Evolutionary conservation across 2,113 vertebrate genomes (phyloP).

Genomic region (Pelecanoides urinatrix): DNA sequence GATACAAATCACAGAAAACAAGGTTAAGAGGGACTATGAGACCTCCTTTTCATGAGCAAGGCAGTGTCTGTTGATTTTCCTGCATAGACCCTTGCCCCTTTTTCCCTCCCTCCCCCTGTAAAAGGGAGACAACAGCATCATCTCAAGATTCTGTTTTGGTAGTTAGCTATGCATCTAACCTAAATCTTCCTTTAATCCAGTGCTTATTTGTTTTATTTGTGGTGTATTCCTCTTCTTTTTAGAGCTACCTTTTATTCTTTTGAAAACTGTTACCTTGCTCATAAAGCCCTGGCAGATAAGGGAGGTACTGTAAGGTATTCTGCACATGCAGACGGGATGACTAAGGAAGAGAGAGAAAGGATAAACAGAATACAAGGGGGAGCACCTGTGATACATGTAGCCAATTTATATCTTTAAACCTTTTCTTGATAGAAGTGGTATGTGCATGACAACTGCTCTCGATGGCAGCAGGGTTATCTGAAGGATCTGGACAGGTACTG

Average conservation of each 20-base stretch:
- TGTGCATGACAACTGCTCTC: not conserved
- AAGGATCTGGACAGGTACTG: not conserved
- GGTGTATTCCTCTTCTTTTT: not conserved
- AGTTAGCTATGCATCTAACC: not conserved
- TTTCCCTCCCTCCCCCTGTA: not conserved
- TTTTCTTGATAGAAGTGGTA: not conserved
- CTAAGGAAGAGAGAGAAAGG: not conserved
- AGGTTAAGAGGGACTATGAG: not conserved
- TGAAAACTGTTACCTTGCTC: not conserved
- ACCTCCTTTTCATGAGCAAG: not conserved
- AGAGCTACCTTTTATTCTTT: not conserved
- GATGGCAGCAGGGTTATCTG: fast-evolving
- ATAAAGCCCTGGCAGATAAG: not conserved
- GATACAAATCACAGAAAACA: not conserved
- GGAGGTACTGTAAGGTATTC: not conserved
- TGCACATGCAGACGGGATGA: not conserved
- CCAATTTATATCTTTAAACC: not conserved
- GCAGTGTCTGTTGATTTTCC: not conserved
- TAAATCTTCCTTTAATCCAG: not conserved
- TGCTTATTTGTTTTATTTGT: not conserved
- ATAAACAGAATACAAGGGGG: not conserved
- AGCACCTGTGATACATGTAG: not conserved
- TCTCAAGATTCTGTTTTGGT: not conserved
- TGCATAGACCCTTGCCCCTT: not conserved
- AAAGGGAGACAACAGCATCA: not conserved